Evolutionary conservation across 2,888 invertebrate species (phyloP), one percentile per base, ranked within the genome.

Genomic region (Yponomeuta malinellus): DNA sequence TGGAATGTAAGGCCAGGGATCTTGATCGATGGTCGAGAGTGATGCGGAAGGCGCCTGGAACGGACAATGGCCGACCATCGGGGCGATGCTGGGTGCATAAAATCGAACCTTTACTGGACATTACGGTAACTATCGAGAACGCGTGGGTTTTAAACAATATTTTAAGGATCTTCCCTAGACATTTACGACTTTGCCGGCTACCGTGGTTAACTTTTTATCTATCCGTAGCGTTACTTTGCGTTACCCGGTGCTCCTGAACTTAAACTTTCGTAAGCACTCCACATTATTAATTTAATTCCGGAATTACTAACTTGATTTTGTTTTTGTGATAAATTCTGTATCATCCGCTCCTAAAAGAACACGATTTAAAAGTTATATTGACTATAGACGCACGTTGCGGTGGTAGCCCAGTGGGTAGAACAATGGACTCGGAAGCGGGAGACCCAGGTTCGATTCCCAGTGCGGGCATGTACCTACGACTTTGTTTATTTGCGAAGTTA

Each of bases 51-150:
- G 86, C 87, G 87, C 82, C 85, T 78, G 77, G 78, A 80, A 79
- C 85, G 89, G 89, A 91, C 90, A 91, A 90, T 91, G 87, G 86
- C 88, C 88, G 86, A 75, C 77, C 79, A 68, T 68, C 68, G 68
- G n/a, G 31, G 3, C 66, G 66, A n/a, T 33, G 68, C 68, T 43
- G 43, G 23, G 48, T 68, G 68, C 68, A 68, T 68, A 68, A 68
- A 68, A 33, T 29, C 33, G 33, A 65, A 33, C 65, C 65, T 65
- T 65, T 65, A 65, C 29, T 65, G 65, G 65, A 65, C 5, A 33
- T 33, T 31, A 29, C 65, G 29, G 31, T 64, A 64, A 10, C 63
- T 63, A 63, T 65, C 10, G 29, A 15, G 52, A 59, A 3, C 15
- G 15, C 15, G 52, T 59, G 52, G 52, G 65, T 65, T 65, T 65